These are phyloP conservation scores for Poeciliopsis occidentalis DNA, from an alignment of 2,113 vertebrate species.

Conservation along the genomic window DNA sequence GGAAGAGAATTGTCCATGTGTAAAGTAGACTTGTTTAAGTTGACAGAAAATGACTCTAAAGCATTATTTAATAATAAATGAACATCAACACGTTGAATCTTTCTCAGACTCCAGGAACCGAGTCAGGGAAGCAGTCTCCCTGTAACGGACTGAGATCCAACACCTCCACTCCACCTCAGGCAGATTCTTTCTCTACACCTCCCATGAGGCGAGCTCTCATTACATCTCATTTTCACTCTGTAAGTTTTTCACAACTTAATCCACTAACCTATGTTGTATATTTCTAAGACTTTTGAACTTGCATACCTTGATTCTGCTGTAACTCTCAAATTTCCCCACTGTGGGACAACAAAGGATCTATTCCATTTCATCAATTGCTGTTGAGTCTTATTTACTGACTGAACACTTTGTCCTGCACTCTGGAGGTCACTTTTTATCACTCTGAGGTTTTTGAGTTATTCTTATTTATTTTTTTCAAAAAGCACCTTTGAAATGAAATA, in stretches of 20 bases:
- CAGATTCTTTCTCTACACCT: constrained; percentile 80
- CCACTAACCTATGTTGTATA: too few species aligned
- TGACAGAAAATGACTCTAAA: background rate
- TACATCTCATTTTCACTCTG: constrained; percentile 86
- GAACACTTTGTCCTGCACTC: too few species aligned
- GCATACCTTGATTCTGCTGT: too few species aligned
- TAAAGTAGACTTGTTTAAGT: constrained; percentile 10
- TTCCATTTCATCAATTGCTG: too few species aligned
- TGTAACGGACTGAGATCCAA: constrained; percentile 47
- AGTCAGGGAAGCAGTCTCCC: constrained; percentile 53
- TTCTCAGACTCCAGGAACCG: constrained; percentile 43
- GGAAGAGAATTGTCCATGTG: constrained; percentile 64
- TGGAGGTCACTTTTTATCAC: too few species aligned
- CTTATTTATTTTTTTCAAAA: too few species aligned
- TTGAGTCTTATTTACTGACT: too few species aligned
- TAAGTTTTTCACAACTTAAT: constrained; percentile 69
- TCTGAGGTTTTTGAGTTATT: too few species aligned
- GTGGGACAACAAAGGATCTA: too few species aligned
- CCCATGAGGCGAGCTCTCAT: constrained; percentile 79
- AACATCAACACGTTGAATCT: background rate
- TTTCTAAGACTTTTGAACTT: too few species aligned
- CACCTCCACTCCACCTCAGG: constrained; percentile 65
- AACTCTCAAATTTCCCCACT: too few species aligned
- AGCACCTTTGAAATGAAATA: too few species aligned
- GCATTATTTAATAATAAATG: background rate